Base-by-base conservation (phyloP, 2,888 invertebrate species). In the Pheosia tremula region DNA sequence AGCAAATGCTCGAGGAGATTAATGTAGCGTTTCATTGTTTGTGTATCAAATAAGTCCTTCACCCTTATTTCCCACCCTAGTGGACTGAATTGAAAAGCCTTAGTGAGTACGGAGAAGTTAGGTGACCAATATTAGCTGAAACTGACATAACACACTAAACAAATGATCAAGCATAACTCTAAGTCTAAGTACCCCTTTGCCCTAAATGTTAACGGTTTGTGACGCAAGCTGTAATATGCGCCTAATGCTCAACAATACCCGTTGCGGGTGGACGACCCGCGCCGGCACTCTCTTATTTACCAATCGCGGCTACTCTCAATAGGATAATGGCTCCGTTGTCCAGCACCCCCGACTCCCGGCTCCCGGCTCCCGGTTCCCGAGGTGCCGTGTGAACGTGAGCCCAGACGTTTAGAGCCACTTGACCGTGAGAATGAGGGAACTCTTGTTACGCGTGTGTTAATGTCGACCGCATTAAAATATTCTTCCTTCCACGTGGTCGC, bases 201-300 rank as follows among this genome's bases (percentile, higher is more conserved):
- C 9, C 8, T 43, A 43, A 43, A 43, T 3, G 9, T 43, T 43
- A 43, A 43, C 43, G 39, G 24, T 24, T 24, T 24, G 24, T 24
- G 24, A 24, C 24, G 24, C 24, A 45, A 45, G 45, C 45, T 4
- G 10, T 10, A 45, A 2, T n/a, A n/a, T 45, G 45, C 45, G 9
- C 50, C 24, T 24, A 50, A 50, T 24, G 24, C 50, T 50, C 7
- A 3, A 9, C 24, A 50, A 50, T 50, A 13, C 8, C 13, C 7
- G n/a, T 24, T 41, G 8, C 24, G 56, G 56, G 41, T 56, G 56
- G 41, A 24, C 9, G 56, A 41, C 41, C 41, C 10, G n/a, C 36
- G 52, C 52, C 54, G 54, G 54, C 38, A 41, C 39, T 56, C 54
- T 38, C 56, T 56, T 56, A 56, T 56, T 56, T 56, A 56, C 41